These are phyloP conservation scores for Vollenhovia emeryi DNA, from an alignment of 1,140 invertebrate genomes.

Conservation along the genomic window DNA sequence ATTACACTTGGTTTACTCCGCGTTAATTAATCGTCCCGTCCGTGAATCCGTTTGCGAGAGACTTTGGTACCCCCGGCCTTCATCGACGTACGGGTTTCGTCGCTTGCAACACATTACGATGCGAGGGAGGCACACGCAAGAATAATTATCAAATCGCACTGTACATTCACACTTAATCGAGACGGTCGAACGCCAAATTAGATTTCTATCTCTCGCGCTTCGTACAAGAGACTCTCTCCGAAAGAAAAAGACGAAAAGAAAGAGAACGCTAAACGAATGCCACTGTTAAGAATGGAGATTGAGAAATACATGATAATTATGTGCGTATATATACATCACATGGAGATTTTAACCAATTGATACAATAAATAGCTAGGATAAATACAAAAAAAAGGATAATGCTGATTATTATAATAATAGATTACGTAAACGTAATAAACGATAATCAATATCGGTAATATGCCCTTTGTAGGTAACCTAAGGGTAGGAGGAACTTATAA, in stretches of 20 bases:
- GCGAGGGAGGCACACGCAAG: conserved; percentile 59
- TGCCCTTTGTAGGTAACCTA: conserved; percentile 70
- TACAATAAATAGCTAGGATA: conserved; percentile 71
- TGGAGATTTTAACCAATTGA: conserved; percentile 55
- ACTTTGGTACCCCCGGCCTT: conserved; percentile 56
- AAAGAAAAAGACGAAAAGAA: neutral
- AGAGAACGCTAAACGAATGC: conserved; percentile 30
- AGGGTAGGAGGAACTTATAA: conserved; percentile 67
- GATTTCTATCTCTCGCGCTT: conserved; percentile 31
- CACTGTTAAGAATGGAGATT: conserved; percentile 13
- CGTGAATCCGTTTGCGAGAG: conserved; percentile 44
- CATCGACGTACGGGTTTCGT: neutral
- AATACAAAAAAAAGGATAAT: conserved; percentile 65
- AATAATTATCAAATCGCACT: conserved; percentile 61
- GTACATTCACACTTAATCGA: conserved; percentile 65
- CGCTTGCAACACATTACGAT: conserved; percentile 37
- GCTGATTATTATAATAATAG: conserved; percentile 50
- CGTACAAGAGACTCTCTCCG: neutral
- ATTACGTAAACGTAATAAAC: conserved; percentile 63
- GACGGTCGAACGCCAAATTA: conserved; percentile 30
- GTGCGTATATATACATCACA: conserved; percentile 64
- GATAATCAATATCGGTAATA: conserved; percentile 65
- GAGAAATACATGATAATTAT: conserved; percentile 50
- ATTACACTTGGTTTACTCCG: neutral
- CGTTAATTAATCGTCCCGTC: neutral